Conservation (phyloP, 2,888 invertebrate species). For the Acheta domesticus region DNA sequence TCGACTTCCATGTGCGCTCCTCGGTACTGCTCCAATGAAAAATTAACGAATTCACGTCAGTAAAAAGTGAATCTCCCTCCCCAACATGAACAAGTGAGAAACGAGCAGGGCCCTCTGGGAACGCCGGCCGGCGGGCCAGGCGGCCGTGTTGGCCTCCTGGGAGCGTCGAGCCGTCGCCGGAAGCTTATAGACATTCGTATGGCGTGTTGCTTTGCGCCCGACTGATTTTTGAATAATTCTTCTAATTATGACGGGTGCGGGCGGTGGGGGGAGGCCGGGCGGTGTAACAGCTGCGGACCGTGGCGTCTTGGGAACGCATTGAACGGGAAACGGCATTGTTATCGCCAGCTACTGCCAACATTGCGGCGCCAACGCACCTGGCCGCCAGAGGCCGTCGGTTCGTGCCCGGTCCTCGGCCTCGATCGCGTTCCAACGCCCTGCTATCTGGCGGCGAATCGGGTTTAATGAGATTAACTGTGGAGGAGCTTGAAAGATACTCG, state of each 20-base stretch:
- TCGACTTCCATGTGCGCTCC: no score
- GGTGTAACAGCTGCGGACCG: conserved; percentile 31
- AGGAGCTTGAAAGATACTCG: no score
- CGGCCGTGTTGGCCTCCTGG: not conserved
- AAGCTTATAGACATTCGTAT: conserved; percentile 18
- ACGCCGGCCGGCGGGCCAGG: not conserved
- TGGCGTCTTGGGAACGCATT: not conserved
- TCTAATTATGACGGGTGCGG: conserved; percentile 31
- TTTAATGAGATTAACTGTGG: no score
- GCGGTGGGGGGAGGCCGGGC: not conserved
- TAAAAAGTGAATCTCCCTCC: not conserved
- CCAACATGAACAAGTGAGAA: not conserved
- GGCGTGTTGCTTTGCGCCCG: conserved; percentile 31
- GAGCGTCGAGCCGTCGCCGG: conserved; percentile 4
- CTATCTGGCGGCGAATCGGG: no score
- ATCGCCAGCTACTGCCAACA: no score
- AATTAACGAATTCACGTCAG: no score
- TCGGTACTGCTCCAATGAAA: no score
- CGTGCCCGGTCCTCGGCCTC: no score
- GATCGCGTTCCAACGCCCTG: no score
- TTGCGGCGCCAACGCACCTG: no score
- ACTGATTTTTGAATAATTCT: conserved; percentile 36
- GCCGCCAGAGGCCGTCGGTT: no score
- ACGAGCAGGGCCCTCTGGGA: not conserved
- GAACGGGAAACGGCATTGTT: no score